phyloP scores from a whole-genome alignment of 2,888 invertebrate species.

The Pharmacophagus antenor region DNA sequence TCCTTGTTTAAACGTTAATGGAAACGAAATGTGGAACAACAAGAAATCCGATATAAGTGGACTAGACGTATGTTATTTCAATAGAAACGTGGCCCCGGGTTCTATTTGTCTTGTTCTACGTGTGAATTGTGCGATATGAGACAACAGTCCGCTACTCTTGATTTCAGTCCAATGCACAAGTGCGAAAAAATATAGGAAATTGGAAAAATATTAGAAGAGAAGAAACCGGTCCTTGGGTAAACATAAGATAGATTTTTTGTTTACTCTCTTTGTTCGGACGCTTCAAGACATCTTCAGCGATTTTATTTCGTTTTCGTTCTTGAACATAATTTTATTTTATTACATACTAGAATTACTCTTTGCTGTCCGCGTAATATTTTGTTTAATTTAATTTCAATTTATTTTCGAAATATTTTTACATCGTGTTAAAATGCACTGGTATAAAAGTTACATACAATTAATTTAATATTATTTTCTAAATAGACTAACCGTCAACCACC shows the following conservation, averaged over 20 bases:
- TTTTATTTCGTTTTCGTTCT: background rate
- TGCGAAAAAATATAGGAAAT: conserved; percentile 47
- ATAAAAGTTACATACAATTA: too few relatives aligned
- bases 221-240: conserved; percentile 47
- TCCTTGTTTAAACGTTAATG: conserved; percentile 63
- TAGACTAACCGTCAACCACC: too few relatives aligned
- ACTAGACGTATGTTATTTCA: conserved; percentile 68
- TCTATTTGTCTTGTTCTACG: conserved; percentile 57
- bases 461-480: too few relatives aligned
- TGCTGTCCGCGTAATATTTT: background rate
- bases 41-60: conserved; percentile 76
- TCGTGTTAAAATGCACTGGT: too few relatives aligned
- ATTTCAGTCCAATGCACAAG: conserved; percentile 42
- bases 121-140: conserved; percentile 35
- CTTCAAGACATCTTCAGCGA: conserved; percentile 1
- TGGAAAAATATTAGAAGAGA: conserved; percentile 36
- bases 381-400: background rate
- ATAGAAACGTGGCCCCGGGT: conserved; percentile 41
- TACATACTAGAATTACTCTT: background rate
- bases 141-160: conserved; percentile 40
- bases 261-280: conserved; percentile 12
- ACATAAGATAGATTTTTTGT: conserved; percentile 38
- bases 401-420: too few relatives aligned
- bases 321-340: background rate
- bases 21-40: conserved; percentile 70